Evolutionary conservation across 1,140 invertebrate genomes (phyloP), one percentile per base, ranked within the genome.

Genomic region (Drosophila bifasciata): DNA sequence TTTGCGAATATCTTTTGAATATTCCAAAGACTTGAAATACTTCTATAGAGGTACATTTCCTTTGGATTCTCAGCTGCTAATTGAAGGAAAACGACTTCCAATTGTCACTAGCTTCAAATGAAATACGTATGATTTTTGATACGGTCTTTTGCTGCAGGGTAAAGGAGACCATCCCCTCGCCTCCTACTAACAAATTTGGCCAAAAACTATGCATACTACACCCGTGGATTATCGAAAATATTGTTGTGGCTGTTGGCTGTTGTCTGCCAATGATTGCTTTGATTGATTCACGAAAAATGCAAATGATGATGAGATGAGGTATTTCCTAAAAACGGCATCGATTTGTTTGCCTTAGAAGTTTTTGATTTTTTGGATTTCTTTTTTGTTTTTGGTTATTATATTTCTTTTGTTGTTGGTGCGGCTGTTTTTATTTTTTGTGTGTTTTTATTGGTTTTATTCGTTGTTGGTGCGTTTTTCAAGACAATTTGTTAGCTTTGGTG

Each of bases 281-380:
- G 81, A 86, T 86, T 86, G 81, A 88, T 86, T 86, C 51, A 88
- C 51, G 63, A 88, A 88, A 88, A 86, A 86, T 86, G 81, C 78
- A 88, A 86, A 86, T 86, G 53, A 80, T 69, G 56, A 76, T 63
- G 63, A 25, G 23, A 67, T 74, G 69, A 70, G 77, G 62, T 86
- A 86, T 86, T 86, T 86, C 83, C 81, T 86, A 81, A 68, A 86
- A 81, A 70, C 68, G 78, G 71, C 77, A 61, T 59, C 51, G 61
- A 66, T 81, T 88, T 88, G 83, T 86, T 86, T 81, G 64, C 51
- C 74, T 81, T 88, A 86, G 78, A 86, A 81, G 83, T 74, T 69
- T 76, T 75, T 73, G 52, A 81, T 78, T 74, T 69, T 76, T 75
- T 73, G 52, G 11, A 25, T 74, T 84, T 75, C 68, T 69, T 74